Evolutionary conservation across 2,797 vertebrate species (phyloP), one percentile per base, ranked within the genome.

Genomic region (Halcyon badia): DNA sequence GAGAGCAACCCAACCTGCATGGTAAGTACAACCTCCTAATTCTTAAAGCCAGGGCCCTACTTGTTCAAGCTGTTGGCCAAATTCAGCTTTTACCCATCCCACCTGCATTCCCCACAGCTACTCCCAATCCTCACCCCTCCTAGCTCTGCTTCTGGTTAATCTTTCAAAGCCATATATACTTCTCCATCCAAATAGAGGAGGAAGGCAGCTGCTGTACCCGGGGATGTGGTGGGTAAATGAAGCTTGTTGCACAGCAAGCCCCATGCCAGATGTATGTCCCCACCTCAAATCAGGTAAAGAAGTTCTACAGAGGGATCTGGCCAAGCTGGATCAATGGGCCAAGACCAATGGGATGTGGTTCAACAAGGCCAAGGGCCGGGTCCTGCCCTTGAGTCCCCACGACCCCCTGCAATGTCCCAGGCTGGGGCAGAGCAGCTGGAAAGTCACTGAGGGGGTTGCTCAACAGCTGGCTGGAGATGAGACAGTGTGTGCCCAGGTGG

Each of bases 201-300:
- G 6, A 33, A 69, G 9, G 24, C 20, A 78, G 35, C 37, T 79
- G 33, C 68, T 44, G 33, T 62, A 30, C 42, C 12, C 0, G 2
- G 22, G 48, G 52, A 31, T 0, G 0, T 7, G 28, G 16, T 41
- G 9, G 2, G n/a, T 22, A 49, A 64, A 18, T 42, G 1, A 26
- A 57, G 33, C 11, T 33, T 21, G 20, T 5, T 61, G 3, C 17
- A 21, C 35, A 24, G 21, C 9, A 76, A 37, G 15, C 24, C 33
- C 41, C 0, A 0, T 7, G 42, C 28, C 56, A 54, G 44, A 20
- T 31, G 6, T 51, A 3, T 28, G 15, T 19, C n/a, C 42, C 10
- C 16, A 62, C 26, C 58, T 69, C 26, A 26, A 33, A 57, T 25
- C 76, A 54, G 30, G 17, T 54, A 19, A 54, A 11, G 30, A 31